Conservation (phyloP, 1,140 invertebrate genomes). For the Conus betulinus region DNA sequence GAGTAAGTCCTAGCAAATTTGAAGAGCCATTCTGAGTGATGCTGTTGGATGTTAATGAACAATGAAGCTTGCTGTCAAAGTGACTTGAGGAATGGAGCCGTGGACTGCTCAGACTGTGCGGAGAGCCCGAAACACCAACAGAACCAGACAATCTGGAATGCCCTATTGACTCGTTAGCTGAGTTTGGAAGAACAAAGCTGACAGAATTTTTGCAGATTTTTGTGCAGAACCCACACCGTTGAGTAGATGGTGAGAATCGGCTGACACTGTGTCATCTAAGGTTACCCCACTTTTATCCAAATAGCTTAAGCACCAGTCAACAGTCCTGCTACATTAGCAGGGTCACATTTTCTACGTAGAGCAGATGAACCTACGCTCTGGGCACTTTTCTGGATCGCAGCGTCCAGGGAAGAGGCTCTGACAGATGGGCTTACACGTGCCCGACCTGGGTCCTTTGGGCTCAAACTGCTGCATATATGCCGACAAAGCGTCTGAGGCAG, state of each 20-base stretch:
- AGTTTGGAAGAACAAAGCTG: slow-evolving; percentile 3
- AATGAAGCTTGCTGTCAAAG: not conserved
- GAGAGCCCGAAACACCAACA: not conserved
- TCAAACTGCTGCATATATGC: slow-evolving; percentile 63
- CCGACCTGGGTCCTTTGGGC: not conserved
- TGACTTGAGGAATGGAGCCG: not conserved
- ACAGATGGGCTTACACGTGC: not conserved
- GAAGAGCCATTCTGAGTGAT: not conserved
- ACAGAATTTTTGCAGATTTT: not conserved
- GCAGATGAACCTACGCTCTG: not conserved
- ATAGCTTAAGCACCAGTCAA: not conserved
- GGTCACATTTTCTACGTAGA: not conserved
- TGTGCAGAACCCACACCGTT: not conserved
- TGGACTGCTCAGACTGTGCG: not conserved
- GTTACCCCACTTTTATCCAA: not conserved
- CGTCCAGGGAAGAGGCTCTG: not conserved
- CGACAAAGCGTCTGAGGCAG: slow-evolving; percentile 60
- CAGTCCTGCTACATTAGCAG: slow-evolving; percentile 16
- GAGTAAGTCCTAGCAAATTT: not conserved
- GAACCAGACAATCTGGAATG: not conserved
- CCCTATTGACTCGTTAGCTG: not conserved
- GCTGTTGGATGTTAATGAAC: not conserved
- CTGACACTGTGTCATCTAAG: not conserved
- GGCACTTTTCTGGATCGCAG: not conserved
- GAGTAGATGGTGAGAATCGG: not conserved